phyloP scores from a whole-genome alignment of 2,797 vertebrate species.

The Spinibarbus caldwelli region DNA sequence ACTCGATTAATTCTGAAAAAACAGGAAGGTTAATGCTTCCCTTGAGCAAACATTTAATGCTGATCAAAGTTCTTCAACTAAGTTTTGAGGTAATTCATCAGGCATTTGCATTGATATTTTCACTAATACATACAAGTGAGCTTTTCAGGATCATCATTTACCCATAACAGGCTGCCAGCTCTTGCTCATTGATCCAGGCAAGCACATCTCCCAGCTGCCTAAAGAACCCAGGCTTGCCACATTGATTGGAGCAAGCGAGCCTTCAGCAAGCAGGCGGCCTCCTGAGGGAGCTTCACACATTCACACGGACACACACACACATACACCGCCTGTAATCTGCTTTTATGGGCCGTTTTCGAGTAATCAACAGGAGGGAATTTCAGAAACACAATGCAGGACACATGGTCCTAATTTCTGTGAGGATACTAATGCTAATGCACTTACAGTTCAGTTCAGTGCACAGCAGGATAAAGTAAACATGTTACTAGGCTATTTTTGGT shows the following conservation, averaged over 20 bases:
- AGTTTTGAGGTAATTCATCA: slow-evolving; percentile 4
- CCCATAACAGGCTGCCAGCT: slow-evolving; percentile 37
- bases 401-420: background rate
- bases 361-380: background rate
- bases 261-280: slow-evolving; percentile 3
- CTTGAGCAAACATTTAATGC: slow-evolving; percentile 28
- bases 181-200: slow-evolving; percentile 54
- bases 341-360: background rate
- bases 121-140: background rate
- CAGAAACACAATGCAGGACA: slow-evolving; percentile 1
- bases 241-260: slow-evolving; percentile 50
- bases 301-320: background rate
- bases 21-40: slow-evolving; percentile 38
- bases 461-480: background rate
- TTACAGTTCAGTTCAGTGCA: slow-evolving; percentile 6
- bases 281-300: slow-evolving; percentile 16
- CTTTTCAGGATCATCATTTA: background rate
- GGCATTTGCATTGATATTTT: slow-evolving; percentile 4
- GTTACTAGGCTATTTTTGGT: background rate
- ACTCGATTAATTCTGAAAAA: background rate
- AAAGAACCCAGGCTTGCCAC: slow-evolving; percentile 44
- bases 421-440: background rate
- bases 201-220: slow-evolving; percentile 49
- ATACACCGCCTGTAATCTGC: too few relatives aligned
- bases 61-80: slow-evolving; percentile 23